phyloP scores from a whole-genome alignment of 2,113 vertebrate species.

The Actenoides hombroni region DNA sequence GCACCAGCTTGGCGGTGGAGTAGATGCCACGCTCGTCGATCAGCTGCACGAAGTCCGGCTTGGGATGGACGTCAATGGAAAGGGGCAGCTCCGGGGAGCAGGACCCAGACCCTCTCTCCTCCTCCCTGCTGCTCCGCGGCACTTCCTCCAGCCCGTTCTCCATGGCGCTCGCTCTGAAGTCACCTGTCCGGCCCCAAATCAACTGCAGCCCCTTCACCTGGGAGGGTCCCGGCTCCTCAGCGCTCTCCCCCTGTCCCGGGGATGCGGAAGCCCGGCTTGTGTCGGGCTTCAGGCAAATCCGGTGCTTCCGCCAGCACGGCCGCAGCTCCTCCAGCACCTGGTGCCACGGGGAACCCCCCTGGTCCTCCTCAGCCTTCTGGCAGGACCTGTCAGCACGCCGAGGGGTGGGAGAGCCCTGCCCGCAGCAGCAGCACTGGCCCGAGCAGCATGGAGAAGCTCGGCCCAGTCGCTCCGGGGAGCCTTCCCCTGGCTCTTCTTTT shows the following conservation, averaged over 20 bases:
- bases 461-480: not conserved
- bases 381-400: not conserved
- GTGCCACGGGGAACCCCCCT: fast-evolving
- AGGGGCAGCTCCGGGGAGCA: not conserved
- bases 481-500: not conserved
- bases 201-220: not conserved
- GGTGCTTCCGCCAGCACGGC: not conserved
- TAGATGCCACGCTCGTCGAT: conserved; percentile 50
- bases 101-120: not conserved
- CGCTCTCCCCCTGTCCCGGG: not conserved
- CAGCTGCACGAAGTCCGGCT: conserved; percentile 19
- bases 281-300: not conserved
- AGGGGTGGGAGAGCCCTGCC: not conserved
- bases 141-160: not conserved
- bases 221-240: not conserved
- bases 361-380: not conserved
- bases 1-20: conserved; percentile 52
- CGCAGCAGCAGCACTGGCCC: not conserved
- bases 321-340: not conserved
- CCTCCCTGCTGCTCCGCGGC: not conserved
- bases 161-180: not conserved
- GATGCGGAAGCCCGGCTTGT: fast-evolving
- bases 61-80: fast-evolving
- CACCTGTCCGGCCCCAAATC: not conserved
- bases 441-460: fast-evolving